These are phyloP conservation scores for Anthrax anthrax DNA, from an alignment of 2,888 invertebrate genomes.

Conservation along the genomic window DNA sequence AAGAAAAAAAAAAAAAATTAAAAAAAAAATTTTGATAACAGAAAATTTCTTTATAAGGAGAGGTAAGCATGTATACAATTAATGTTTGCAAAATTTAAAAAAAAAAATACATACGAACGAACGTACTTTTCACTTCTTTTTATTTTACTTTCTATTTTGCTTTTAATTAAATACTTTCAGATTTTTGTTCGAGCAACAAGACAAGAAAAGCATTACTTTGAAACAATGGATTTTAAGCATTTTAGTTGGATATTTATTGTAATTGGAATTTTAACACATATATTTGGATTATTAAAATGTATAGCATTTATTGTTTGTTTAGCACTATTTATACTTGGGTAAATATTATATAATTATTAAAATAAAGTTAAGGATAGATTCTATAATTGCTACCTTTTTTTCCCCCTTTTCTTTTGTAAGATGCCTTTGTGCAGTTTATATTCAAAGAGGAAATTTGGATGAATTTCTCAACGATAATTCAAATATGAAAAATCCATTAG, in stretches of 20 bases:
- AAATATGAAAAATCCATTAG: slow-evolving; percentile 7
- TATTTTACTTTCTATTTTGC: no score
- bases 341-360: neutral
- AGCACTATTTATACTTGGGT: slow-evolving; percentile 10
- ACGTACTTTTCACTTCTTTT: no score
- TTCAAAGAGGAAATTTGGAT: slow-evolving; percentile 6
- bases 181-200: no score
- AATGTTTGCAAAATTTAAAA: no score
- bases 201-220: no score
- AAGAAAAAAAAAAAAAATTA: no score
- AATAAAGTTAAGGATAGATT: neutral
- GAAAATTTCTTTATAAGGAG: no score
- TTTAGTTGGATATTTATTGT: slow-evolving; percentile 8
- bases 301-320: slow-evolving; percentile 2
- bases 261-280: slow-evolving; percentile 7
- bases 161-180: no score
- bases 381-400: neutral
- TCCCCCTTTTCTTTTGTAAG: neutral
- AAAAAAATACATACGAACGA: no score
- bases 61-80: no score
- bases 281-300: slow-evolving; percentile 8
- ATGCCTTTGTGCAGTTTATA: slow-evolving; percentile 7
- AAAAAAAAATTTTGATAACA: no score
- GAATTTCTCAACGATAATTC: slow-evolving; percentile 2
- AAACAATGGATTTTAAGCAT: slow-evolving; percentile 9